Base-by-base conservation (phyloP, 1,140 invertebrate species). In the Bombyx mori region DNA sequence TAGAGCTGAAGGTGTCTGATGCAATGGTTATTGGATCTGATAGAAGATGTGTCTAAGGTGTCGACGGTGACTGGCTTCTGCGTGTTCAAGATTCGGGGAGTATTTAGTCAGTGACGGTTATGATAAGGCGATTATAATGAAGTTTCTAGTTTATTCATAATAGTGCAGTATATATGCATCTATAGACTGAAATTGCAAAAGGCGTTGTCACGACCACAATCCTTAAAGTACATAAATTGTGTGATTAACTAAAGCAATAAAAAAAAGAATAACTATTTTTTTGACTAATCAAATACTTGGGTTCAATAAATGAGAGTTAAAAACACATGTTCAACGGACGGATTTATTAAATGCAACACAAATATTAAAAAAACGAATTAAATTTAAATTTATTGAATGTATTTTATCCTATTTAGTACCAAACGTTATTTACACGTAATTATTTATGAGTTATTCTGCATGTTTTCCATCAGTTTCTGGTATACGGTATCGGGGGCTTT, bases 401-500 rank as follows among this genome's bases (percentile, higher is more conserved):
- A 62, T 35, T 35, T 35, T 62, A 54, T 44, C 26, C 7, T 51
- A 51, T 44, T 54, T 12, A 52, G 51, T 44, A 22, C 52, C 52
- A n/a, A 47, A 8, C 57, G 48, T 51, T 49, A 63, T 58, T 56
- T 58, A 64, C 54, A 56, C 35, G 57, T 64, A 61, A 69, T 56
- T 53, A 65, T 42, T 26, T 35, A 18, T 55, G 53, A 55, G 48
- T 52, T 12, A 49, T 61, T 56, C 48, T 60, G 51, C 57, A 86
- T 79, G 10, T 71, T 77, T 45, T 91, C 60, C 42, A 86, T 76
- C 58, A 86, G 55, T 18, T 62, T 66, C 53, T 77, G 77, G 74
- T 93, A 92, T 6, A 93, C 75, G 9, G 91, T 76, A 60, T 80
- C 79, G 62, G 89, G 90, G 0, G 90, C 85, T 62, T 91, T 89